Percentiles rank a stretch among this genome's conserved stretches.
Evolutionary conservation across 2,888 invertebrate species (phyloP).

Genomic region (Apoderus coryli): DNA sequence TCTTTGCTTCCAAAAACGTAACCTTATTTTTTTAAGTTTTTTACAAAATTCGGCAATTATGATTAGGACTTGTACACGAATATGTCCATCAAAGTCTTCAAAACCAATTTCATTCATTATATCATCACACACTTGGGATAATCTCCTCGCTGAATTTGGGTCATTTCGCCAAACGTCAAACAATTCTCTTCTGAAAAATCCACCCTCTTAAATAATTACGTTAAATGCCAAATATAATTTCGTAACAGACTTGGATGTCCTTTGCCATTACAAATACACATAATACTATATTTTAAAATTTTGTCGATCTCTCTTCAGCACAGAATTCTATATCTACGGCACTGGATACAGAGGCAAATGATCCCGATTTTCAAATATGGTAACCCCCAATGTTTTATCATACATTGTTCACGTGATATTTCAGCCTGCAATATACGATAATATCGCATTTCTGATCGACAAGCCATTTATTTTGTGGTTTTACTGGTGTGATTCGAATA

Average conservation of each 20-base stretch:
- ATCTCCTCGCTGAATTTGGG: constrained; percentile 7
- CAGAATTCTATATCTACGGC: too few relatives aligned
- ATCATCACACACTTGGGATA: constrained; percentile 6
- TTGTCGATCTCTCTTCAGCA: too few relatives aligned
- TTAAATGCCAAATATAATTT: constrained; percentile 4
- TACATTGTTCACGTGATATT: too few relatives aligned
- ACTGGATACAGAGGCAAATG: too few relatives aligned
- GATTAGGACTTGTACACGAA: constrained; percentile 7
- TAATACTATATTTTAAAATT: too few relatives aligned
- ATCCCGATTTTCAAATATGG: too few relatives aligned
- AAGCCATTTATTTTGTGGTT: too few relatives aligned
- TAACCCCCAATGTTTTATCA: too few relatives aligned
- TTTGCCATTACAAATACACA: constrained; percentile 7
- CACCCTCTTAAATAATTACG: constrained; percentile 1
- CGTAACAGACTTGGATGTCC: constrained; percentile 6
- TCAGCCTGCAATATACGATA: too few relatives aligned
- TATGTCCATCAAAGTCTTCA: constrained; percentile 8
- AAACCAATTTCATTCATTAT: constrained; percentile 7
- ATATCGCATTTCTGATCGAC: too few relatives aligned
- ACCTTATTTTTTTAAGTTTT: too few relatives aligned
- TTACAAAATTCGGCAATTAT: constrained; percentile 8
- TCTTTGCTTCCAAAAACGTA: constrained; percentile 1
- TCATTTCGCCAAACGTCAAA: constrained; percentile 10
- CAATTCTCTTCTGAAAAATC: constrained; percentile 7
- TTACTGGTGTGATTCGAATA: too few relatives aligned